phyloP scores from a whole-genome alignment of 2,888 invertebrate genomes.

The Leucozona laternaria region DNA sequence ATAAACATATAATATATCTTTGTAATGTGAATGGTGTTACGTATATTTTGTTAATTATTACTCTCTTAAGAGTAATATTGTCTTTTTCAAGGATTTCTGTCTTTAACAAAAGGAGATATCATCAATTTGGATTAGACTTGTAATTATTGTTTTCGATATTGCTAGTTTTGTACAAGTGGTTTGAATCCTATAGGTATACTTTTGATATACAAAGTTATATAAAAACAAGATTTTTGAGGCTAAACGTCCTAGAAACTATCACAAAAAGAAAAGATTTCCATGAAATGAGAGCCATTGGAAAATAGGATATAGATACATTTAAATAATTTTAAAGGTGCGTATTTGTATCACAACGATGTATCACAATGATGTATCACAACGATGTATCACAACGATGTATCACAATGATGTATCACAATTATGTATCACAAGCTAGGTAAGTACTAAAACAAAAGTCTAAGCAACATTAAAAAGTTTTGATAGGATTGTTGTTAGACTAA shows the following conservation, averaged over 20 bases:
- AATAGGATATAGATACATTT: too few relatives aligned
- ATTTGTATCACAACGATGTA: too few relatives aligned
- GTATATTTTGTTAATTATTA: conserved; percentile 57
- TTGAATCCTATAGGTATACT: background rate
- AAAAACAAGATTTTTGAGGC: background rate
- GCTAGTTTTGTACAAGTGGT: background rate
- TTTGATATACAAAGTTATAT: background rate
- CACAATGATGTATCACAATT: too few relatives aligned
- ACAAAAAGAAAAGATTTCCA: too few relatives aligned
- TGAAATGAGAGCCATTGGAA: too few relatives aligned
- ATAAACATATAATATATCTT: background rate
- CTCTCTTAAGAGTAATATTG: conserved; percentile 35
- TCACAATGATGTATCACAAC: too few relatives aligned
- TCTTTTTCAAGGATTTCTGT: conserved; percentile 23
- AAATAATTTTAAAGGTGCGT: too few relatives aligned
- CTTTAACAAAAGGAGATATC: conserved; percentile 43
- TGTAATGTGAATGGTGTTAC: conserved; percentile 13
- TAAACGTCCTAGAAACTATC: background rate
- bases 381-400: too few relatives aligned
- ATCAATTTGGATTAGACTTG: conserved; percentile 41
- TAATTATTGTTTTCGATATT: conserved; percentile 1
- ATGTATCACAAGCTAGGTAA: too few relatives aligned
- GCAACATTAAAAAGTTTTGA: too few relatives aligned
- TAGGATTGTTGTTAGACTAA: too few relatives aligned
- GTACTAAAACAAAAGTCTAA: too few relatives aligned